A percentile compares a stretch with the other conserved stretches of the same genome.
Conservation (phyloP, 2,888 invertebrate species). For the Eupelmus urozonus region DNA sequence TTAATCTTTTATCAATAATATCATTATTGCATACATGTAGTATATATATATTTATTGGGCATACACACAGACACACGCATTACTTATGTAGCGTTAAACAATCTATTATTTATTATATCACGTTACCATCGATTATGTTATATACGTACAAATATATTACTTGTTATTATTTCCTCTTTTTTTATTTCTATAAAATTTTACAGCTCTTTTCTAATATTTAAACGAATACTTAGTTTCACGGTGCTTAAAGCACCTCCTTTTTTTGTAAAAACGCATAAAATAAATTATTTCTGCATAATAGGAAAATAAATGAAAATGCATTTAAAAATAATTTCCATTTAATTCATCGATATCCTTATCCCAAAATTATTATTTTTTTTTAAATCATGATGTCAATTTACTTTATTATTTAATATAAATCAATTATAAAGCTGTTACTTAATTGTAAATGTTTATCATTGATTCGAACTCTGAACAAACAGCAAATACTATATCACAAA, state of each 20-base stretch:
- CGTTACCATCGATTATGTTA: constrained; percentile 75
- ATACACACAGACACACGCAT: constrained; percentile 65
- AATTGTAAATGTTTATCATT: no score
- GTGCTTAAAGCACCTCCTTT: constrained; percentile 37
- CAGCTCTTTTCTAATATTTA: constrained; percentile 37
- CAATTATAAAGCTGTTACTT: no score
- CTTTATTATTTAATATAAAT: no score
- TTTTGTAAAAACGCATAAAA: constrained; percentile 52
- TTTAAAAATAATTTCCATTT: neutral
- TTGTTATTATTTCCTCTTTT: constrained; percentile 70
- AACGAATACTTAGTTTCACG: constrained; percentile 29
- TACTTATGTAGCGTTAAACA: constrained; percentile 63
- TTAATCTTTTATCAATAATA: constrained; percentile 58
- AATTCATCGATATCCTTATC: neutral
- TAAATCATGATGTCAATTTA: no score
- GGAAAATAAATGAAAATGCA: constrained; percentile 30
- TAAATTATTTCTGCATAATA: constrained; percentile 54
- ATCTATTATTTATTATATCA: constrained; percentile 73
- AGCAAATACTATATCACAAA: no score
- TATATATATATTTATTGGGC: constrained; percentile 70
- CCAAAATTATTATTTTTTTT: neutral
- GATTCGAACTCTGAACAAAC: no score
- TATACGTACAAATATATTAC: constrained; percentile 69
- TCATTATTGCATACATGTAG: constrained; percentile 66
- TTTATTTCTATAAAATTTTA: constrained; percentile 62